A percentile compares a stretch with the other conserved stretches of the same genome.
These are phyloP conservation scores for Plectropomus leopardus DNA, from an alignment of 2,113 vertebrate genomes.

Conservation along the genomic window DNA sequence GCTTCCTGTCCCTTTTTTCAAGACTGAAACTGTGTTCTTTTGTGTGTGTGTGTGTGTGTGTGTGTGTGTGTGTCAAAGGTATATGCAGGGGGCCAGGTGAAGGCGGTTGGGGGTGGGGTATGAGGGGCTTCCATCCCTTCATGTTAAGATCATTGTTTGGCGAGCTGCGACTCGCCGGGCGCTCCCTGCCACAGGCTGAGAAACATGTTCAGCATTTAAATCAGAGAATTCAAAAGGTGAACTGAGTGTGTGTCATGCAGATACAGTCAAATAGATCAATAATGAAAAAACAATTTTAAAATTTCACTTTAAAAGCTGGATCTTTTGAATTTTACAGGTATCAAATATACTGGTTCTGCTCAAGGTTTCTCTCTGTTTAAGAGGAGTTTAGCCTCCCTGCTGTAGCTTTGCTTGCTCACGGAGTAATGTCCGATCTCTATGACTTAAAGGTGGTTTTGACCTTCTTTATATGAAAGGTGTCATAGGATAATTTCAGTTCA, in stretches of 20 bases:
- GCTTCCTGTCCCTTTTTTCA: not conserved
- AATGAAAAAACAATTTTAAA: no score
- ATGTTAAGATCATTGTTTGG: slow-evolving; percentile 50
- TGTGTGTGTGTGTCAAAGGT: slow-evolving; percentile 42
- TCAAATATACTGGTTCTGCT: no score
- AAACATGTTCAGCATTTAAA: slow-evolving; percentile 10
- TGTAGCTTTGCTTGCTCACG: no score
- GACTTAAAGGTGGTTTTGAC: no score
- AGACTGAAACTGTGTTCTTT: slow-evolving; percentile 40
- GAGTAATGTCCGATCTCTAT: no score
- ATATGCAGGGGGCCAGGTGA: slow-evolving; percentile 67
- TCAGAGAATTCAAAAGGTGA: not conserved
- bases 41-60: slow-evolving; percentile 36
- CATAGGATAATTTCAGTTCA: no score
- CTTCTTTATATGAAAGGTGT: no score
- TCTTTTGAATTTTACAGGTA: no score
- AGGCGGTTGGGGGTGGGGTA: slow-evolving; percentile 1
- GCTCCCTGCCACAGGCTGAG: not conserved
- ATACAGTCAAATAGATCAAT: no score
- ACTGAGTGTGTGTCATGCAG: not conserved
- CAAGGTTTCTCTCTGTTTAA: no score
- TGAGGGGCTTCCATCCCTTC: slow-evolving; percentile 27
- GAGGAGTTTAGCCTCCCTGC: no score
- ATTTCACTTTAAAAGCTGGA: no score
- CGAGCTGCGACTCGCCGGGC: slow-evolving; percentile 39